Evolutionary conservation across 2,888 invertebrate genomes (phyloP).

Genomic region (Saturnia japonica): DNA sequence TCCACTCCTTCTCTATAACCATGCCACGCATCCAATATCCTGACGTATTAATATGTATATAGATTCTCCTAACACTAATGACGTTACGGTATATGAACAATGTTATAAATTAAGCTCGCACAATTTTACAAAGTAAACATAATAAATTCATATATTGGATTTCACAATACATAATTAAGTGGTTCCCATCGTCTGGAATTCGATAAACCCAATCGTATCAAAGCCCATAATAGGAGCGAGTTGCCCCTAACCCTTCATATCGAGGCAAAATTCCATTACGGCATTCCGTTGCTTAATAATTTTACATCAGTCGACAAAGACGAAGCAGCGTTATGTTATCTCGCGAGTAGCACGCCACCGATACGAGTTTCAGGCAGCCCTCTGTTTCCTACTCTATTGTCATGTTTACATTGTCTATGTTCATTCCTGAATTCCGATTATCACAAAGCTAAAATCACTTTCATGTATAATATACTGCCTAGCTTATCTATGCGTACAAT

Average conservation of each 20-base stretch:
- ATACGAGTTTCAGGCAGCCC: slow-evolving; percentile 69
- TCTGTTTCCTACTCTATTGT: slow-evolving; percentile 67
- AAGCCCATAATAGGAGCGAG: slow-evolving; percentile 42
- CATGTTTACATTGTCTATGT: slow-evolving; percentile 79
- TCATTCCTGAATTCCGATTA: slow-evolving; percentile 77
- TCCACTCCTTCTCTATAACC: no score
- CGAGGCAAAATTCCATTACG: slow-evolving; percentile 56
- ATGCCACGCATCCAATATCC: no score
- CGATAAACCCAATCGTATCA: slow-evolving; percentile 54
- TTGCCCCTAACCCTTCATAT: slow-evolving; percentile 55
- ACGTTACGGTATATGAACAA: no score
- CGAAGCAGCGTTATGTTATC: slow-evolving; percentile 72
- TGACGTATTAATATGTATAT: no score
- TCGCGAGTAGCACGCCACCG: slow-evolving; percentile 73
- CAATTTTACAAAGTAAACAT: background rate
- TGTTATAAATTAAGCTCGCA: background rate
- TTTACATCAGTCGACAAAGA: slow-evolving; percentile 76
- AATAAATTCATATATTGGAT: slow-evolving; percentile 26
- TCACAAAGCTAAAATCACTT: slow-evolving; percentile 61
- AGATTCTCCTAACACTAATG: no score
- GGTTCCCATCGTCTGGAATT: slow-evolving; percentile 41
- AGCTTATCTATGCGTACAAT: slow-evolving; percentile 28
- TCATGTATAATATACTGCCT: slow-evolving; percentile 41
- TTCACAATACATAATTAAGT: slow-evolving; percentile 30
- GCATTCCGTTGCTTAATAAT: slow-evolving; percentile 74